These are phyloP conservation scores for Ataeniobius toweri DNA, from an alignment of 2,797 vertebrate species.

Conservation along the genomic window DNA sequence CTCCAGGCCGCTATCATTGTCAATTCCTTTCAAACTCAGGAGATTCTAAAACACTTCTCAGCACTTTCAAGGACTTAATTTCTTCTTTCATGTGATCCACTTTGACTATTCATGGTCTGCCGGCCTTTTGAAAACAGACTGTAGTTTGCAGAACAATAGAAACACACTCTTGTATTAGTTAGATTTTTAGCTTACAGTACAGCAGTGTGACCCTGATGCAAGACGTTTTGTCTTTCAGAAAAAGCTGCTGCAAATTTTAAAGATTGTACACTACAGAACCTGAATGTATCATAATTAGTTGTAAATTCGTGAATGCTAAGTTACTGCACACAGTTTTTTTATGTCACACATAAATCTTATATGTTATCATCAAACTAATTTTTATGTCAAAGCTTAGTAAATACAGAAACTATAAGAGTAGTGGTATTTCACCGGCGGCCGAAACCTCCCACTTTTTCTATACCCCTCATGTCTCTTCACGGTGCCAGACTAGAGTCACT, in stretches of 20 bases:
- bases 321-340: neutral
- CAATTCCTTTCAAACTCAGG: constrained; percentile 31
- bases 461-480: too few relatives aligned
- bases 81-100: constrained; percentile 18
- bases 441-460: too few relatives aligned
- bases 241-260: neutral
- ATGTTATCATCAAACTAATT: neutral
- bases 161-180: neutral
- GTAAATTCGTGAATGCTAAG: neutral
- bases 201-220: neutral
- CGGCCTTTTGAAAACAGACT: too few relatives aligned
- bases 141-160: neutral
- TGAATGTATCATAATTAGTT: neutral
- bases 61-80: constrained; percentile 23
- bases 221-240: neutral
- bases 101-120: neutral
- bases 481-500: too few relatives aligned
- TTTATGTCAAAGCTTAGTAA: neutral
- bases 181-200: neutral
- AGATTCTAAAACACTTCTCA: constrained; percentile 8
- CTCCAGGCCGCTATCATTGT: neutral
- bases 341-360: neutral
- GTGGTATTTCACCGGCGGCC: too few relatives aligned
- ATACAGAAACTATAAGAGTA: neutral
- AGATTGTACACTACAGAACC: neutral